Evolutionary conservation across 2,888 invertebrate species (phyloP), one percentile per base, ranked within the genome.

Genomic region (Neoascia interrupta): DNA sequence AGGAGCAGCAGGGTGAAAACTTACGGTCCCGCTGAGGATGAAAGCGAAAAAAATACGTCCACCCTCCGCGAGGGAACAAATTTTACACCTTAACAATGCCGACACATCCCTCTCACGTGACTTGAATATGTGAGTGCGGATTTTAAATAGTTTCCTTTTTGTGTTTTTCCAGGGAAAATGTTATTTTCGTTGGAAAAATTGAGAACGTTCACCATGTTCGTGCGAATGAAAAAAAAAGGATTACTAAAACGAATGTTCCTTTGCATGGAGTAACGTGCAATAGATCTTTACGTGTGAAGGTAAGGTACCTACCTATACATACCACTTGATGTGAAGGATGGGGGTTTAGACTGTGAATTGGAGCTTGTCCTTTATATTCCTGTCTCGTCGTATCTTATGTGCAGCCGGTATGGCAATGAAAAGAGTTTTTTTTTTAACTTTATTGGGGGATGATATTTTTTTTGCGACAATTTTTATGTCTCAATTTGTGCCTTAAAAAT

Each of bases 61-160:
- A n/a, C 21, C 36, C 19, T 26, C 13, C 36, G n/a, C 5, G 15
- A 28, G 11, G 8, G 6, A 21, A 34, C 11, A 36, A 37, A 49
- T 61, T 61, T 61, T 51, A 63, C 63, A 63, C 63, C 63, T 63
- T 61, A 36, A 47, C 60, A 61, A 61, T 37, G 37, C 23, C 28
- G 49, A 21, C 63, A 63, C 28, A 63, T 63, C 31, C n/a, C n/a
- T 23, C 23, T 51, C 63, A 39, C 63, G 63, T 63, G 63, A 51
- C 63, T 39, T 11, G 63, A 49, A 39, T 63, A 13, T 6, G 43
- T 19, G 47, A n/a, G n/a, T n/a, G 5, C 16, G 23, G 34, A 23
- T 16, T 8, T 21, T 2, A 34, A 34, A 36, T 45, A 47, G 36
- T 47, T 45, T 60, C 21, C 13, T 41, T 16, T 26, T 16, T 28